phyloP scores from a whole-genome alignment of 2,113 vertebrate species.

The Aix galericulata region DNA sequence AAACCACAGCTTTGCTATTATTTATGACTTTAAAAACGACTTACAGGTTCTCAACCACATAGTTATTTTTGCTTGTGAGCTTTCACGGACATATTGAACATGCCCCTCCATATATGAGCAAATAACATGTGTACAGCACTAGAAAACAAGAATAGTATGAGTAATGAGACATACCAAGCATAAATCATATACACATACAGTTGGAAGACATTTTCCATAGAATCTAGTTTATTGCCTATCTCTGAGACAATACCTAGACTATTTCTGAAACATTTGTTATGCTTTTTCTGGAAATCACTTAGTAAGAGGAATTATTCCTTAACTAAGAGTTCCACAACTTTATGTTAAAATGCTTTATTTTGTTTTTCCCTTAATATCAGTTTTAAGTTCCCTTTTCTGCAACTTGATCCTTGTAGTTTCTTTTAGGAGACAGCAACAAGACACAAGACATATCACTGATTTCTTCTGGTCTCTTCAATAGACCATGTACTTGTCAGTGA shows the following conservation, averaged over 20 bases:
- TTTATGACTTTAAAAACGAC: neutral
- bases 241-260: neutral
- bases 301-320: neutral
- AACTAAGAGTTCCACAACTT: neutral
- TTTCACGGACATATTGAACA: neutral
- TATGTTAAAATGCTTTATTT: neutral
- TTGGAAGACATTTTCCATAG: neutral
- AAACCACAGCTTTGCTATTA: neutral
- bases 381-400: neutral
- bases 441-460: neutral
- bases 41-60: neutral
- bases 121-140: neutral
- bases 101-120: neutral
- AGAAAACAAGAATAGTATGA: neutral
- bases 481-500: neutral
- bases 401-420: neutral
- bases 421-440: neutral
- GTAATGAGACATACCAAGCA: neutral
- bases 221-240: neutral
- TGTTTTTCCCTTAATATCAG: accelerated
- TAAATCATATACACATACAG: neutral
- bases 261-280: neutral
- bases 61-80: neutral
- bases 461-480: neutral
- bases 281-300: neutral